Evolutionary conservation across 2,888 invertebrate genomes (phyloP).

Genomic region (Eremobia ochroleuca): DNA sequence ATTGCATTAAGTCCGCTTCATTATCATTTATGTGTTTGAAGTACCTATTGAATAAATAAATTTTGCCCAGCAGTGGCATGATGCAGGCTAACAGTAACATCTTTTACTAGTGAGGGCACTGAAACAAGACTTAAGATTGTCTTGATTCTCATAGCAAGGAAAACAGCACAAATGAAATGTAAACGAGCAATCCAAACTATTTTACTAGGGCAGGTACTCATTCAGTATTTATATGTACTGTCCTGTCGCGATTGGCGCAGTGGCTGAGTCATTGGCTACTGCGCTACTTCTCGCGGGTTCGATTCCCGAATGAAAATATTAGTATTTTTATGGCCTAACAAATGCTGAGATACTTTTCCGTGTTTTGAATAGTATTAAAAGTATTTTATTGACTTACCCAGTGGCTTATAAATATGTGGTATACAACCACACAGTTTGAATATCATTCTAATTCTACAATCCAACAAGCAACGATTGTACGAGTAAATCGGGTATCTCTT

Average conservation of each 20-base stretch:
- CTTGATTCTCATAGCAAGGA: background rate
- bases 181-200: background rate
- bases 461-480: constrained; percentile 92
- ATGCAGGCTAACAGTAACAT: no score
- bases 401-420: constrained; percentile 94
- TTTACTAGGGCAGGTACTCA: background rate
- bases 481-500: constrained; percentile 92
- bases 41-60: background rate
- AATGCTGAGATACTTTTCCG: background rate
- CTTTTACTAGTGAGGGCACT: background rate
- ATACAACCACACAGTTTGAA: constrained; percentile 92
- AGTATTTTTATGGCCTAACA: background rate
- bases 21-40: background rate
- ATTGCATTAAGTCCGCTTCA: background rate
- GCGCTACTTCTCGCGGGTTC: background rate
- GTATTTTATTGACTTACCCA: constrained; percentile 82
- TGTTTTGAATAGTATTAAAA: background rate
- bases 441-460: constrained; percentile 93
- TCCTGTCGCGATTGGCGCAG: background rate
- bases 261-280: background rate
- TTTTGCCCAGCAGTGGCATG: background rate
- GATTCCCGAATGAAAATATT: background rate
- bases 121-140: background rate
- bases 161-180: background rate
- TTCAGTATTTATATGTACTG: background rate